Evolutionary conservation across 2,113 vertebrate genomes (phyloP), one percentile per base, ranked within the genome.

Genomic region (Clarias magur): DNA sequence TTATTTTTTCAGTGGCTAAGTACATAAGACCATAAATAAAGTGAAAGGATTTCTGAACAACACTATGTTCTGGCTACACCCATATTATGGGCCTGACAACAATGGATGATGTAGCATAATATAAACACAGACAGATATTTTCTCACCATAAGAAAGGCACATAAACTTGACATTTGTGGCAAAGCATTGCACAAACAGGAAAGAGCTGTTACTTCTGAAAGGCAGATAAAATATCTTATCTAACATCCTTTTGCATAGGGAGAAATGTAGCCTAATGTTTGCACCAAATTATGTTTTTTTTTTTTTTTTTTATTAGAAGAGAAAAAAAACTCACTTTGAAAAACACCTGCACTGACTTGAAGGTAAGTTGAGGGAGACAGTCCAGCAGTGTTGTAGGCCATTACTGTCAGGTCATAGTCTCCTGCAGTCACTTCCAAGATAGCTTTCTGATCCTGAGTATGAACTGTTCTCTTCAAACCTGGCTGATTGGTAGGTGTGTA

Each of bases 161-260:
- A 81, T 56, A 65, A 67, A 34, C 42, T 56, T 34, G 63, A 80
- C 59, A 53, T 23, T 75, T 53, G 42, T 73, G 23, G 62, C 42
- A 63, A 3, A 34, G 48, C 38, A 75, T 88, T 88, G 84, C 62
- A 62, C 68, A 86, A 88, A 75, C 62, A 75, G n/a, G 67, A 85
- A 68, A 81, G 34, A 13, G 27, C 63, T 88, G 83, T 54, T 27
- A 54, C 62, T 67, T 72, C n/a, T 78, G 15, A 16, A 5, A 65
- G 48, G 76, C 34, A 38, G 89, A 87, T 93, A 84, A 91, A 93
- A 80, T 89, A 92, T 1, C 11, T 38, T 84, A 84, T 88, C 7
- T 1, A 89, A 87, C 0, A 75, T 0, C 30, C 89, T 53, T 7
- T 57, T 91, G 85, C 11, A 87, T 75, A 86, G 85, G 72, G 75